phyloP scores from a whole-genome alignment of 2,888 invertebrate genomes.

The Apodemia hepburni region DNA sequence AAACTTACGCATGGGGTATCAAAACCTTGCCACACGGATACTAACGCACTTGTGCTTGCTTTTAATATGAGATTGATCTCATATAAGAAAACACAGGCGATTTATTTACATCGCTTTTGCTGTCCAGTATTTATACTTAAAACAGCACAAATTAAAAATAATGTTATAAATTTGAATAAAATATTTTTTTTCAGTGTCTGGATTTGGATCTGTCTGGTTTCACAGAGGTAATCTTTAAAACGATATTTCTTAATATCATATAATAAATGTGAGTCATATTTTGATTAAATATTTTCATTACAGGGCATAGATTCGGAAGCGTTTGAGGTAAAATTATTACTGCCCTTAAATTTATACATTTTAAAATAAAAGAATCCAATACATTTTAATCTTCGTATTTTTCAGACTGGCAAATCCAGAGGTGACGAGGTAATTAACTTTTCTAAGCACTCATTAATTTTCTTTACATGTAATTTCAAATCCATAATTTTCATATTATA shows the following conservation, averaged over 20 bases:
- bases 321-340: conserved; percentile 48
- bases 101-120: too few species aligned
- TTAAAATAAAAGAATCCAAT: not conserved
- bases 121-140: too few species aligned
- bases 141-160: too few species aligned
- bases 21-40: too few species aligned
- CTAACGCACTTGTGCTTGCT: too few species aligned
- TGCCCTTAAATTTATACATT: not conserved
- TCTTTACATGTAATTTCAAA: too few species aligned
- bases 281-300: conserved; percentile 34
- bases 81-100: too few species aligned
- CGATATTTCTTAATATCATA: not conserved
- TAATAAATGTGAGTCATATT: not conserved
- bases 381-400: conserved; percentile 21
- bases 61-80: too few species aligned
- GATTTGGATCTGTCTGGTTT: conserved; percentile 63
- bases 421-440: conserved; percentile 50
- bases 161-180: too few species aligned
- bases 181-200: conserved; percentile 51
- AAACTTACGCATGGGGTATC: too few species aligned
- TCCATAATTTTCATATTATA: too few species aligned
- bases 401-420: conserved; percentile 58
- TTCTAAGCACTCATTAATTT: too few species aligned
- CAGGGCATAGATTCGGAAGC: conserved; percentile 66
- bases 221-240: conserved; percentile 51